Base-by-base conservation (phyloP, 2,113 vertebrate species). In the Hydrochoerus hydrochaeris region DNA sequence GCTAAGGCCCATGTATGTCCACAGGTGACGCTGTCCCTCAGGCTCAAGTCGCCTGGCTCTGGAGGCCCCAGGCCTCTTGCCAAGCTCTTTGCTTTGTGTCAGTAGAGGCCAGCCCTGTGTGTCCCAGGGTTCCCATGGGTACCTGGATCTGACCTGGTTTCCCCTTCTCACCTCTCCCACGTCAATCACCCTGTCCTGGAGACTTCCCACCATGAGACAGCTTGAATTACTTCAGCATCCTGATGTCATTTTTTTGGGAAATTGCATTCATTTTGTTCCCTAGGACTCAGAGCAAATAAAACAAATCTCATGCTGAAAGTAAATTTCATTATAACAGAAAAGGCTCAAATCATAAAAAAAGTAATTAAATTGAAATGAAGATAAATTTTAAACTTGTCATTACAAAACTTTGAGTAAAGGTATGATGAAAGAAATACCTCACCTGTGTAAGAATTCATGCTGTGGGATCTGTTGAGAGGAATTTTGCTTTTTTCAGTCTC, bases 321-420 rank as follows among this genome's bases (percentile, higher is more conserved):
- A 46, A 95, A 94, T 63, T 90, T 87, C 11, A 60, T 20, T 78
- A 58, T 49, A 96, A 30, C 54, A 41, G 16, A 90, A 81, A n/a
- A 63, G 11, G 49, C 3, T 49, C 14, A 75, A 73, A 65, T 75
- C 65, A 82, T 30, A 71, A 93, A 84, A 84, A 84, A 81, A 57
- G 44, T 89, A 83, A 88, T 62, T 86, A 83, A 62, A 86, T 93
- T 97, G 85, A 57, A 95, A 85, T 86, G 41, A 73, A 81, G 63
- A 77, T 92, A 92, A 81, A 95, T 87, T 82, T 96, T 90, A 95
- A 92, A 60, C 4, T 85, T 89, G 14, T 82, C 20, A 58, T 73
- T 92, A 35, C 4, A 91, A 71, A 86, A 60, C 12, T 49, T 10
- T 44, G 52, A 92, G 41, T 62, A 83, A 92, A 83, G n/a, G 20